Conservation (phyloP, 1,140 invertebrate species). For the Myzus persicae region DNA sequence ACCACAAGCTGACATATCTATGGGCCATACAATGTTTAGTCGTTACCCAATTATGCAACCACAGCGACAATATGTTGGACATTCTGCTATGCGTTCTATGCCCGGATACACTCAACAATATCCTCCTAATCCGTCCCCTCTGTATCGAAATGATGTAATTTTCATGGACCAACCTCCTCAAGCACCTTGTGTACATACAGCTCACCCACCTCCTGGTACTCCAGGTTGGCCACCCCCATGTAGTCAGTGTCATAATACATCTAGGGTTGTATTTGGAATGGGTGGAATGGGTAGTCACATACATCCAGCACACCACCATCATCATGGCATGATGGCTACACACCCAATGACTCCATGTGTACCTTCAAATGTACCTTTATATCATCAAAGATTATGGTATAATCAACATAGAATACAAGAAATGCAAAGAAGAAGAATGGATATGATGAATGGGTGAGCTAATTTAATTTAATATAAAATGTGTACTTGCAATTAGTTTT, state of each 20-base stretch:
- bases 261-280: constrained; percentile 60
- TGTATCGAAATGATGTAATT: constrained; percentile 50
- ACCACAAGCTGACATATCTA: constrained; percentile 31
- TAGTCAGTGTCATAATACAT: constrained; percentile 55
- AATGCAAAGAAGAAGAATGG: constrained; percentile 70
- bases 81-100: constrained; percentile 44
- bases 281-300: constrained; percentile 59
- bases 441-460: constrained; percentile 65
- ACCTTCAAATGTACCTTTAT: constrained; percentile 68
- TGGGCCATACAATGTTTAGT: constrained; percentile 36
- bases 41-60: constrained; percentile 61
- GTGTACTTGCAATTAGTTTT: not conserved
- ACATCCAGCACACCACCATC: constrained; percentile 42
- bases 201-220: constrained; percentile 59
- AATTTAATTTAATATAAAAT: constrained; percentile 35
- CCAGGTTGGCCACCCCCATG: constrained; percentile 52
- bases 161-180: constrained; percentile 50
- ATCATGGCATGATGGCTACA: constrained; percentile 57
- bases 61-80: constrained; percentile 53
- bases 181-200: constrained; percentile 61
- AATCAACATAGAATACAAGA: constrained; percentile 77
- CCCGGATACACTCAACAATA: constrained; percentile 61
- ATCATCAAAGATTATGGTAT: constrained; percentile 76
- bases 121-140: constrained; percentile 60
- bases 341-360: constrained; percentile 65